Evolutionary conservation across 2,113 vertebrate genomes (phyloP), one percentile per base, ranked within the genome.

Genomic region (Hucho hucho): DNA sequence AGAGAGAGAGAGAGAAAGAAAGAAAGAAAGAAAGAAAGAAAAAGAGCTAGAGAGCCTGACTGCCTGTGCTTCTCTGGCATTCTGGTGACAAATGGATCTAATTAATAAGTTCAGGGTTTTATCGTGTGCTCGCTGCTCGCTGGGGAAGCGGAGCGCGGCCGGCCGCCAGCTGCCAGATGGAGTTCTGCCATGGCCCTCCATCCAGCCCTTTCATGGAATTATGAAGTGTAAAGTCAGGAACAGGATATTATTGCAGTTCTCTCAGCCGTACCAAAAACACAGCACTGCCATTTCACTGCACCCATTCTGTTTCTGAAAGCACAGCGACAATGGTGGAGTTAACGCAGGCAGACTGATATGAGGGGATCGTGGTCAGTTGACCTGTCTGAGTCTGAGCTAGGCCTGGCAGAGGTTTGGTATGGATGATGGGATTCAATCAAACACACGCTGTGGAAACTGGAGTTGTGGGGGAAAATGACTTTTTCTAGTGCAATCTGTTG

Each of bases 51-150:
- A 49, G 47, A 49, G 47, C 14, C 16, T 53, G 49, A 4, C 14
- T 53, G 49, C n/a, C n/a, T 61, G 75, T 67, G 24, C 69, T 75
- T 76, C 46, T 59, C 72, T 82, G 81, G 80, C 84, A 77, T 70
- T 85, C 74, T 76, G 76, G 78, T 86, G 89, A 90, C 87, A 88
- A 91, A 92, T 91, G 86, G 87, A 88, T 88, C 81, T 86, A 82
- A 89, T 91, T 88, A 89, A 92, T 87, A 86, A 86, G 69, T 66
- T 67, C 67, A 69, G 47, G 71, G 79, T 81, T 89, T 88, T 84
- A 80, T 84, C 4, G 71, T 81, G 87, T 88, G 84, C 75, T 53
- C 49, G 16, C 13, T 18, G 49, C 49, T 53, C 4, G 69, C 73
- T 82, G 82, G 81, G 83, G 83, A 87, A 81, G 78, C 72, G 13